These are phyloP conservation scores for Plebejus anna DNA, from an alignment of 2,888 invertebrate genomes.

Conservation along the genomic window DNA sequence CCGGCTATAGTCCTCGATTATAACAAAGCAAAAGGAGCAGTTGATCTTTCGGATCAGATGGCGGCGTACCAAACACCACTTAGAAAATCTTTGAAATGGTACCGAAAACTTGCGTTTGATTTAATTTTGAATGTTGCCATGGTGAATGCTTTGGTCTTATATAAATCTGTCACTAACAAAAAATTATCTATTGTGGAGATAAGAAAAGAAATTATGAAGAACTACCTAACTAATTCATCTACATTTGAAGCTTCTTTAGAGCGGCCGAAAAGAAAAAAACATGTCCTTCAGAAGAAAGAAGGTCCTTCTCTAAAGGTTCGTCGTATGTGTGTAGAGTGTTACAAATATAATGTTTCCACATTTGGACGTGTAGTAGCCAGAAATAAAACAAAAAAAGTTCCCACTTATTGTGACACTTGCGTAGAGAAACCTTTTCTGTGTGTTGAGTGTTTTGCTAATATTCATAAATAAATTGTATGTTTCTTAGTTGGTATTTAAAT, in stretches of 20 bases:
- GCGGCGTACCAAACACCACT: conserved; percentile 40
- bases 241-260: conserved; percentile 32
- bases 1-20: conserved; percentile 40
- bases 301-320: conserved; percentile 38
- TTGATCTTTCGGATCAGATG: conserved; percentile 42
- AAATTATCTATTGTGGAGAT: too few species aligned
- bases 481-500: too few species aligned
- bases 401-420: conserved; percentile 40
- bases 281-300: conserved; percentile 32
- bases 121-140: conserved; percentile 39
- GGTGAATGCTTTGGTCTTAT: conserved; percentile 37
- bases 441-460: conserved; percentile 36
- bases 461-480: conserved; percentile 15
- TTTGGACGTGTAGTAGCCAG: conserved; percentile 39
- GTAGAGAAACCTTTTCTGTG: conserved; percentile 38
- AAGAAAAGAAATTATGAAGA: conserved; percentile 35
- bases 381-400: conserved; percentile 44
- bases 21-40: conserved; percentile 40
- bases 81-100: conserved; percentile 40
- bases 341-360: conserved; percentile 39
- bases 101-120: conserved; percentile 38
- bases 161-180: conserved; percentile 37
- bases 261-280: conserved; percentile 13
- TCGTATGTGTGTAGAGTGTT: conserved; percentile 38
- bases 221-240: conserved; percentile 32